Percentiles rank a stretch among this genome's conserved stretches.
Evolutionary conservation across 1,140 invertebrate genomes (phyloP).

Genomic region (Monomorium pharaonis): DNA sequence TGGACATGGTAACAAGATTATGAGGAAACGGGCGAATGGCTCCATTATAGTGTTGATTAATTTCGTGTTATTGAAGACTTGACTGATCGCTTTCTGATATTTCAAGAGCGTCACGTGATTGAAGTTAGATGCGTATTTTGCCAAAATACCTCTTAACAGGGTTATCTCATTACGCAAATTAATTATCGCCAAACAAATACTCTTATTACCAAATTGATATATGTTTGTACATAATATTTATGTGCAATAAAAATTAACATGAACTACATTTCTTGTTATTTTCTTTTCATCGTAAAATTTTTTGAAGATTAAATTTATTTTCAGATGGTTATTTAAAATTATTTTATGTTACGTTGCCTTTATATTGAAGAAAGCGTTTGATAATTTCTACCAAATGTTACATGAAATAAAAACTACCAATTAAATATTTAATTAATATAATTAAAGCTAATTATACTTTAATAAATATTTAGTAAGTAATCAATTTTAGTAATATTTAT

Average conservation of each 20-base stretch:
- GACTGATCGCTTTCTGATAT: conserved; percentile 31
- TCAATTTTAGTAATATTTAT: no score
- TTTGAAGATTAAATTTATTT: background rate
- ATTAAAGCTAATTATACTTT: no score
- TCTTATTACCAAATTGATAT: background rate
- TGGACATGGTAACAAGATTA: conserved; percentile 1
- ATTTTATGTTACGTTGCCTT: background rate
- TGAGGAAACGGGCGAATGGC: background rate
- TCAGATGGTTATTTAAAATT: background rate
- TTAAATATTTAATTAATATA: no score
- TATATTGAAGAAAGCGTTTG: no score
- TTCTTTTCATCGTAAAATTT: background rate
- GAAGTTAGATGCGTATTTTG: conserved; percentile 2
- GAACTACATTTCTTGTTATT: background rate
- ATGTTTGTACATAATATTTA: conserved; percentile 1
- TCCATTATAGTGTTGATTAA: conserved; percentile 46
- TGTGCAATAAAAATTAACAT: background rate
- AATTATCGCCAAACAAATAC: background rate
- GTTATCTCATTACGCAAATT: conserved; percentile 36
- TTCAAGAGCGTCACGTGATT: conserved; percentile 8
- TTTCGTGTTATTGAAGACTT: conserved; percentile 31
- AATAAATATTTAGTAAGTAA: no score
- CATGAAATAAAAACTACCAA: no score
- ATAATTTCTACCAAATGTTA: no score
- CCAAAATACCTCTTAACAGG: background rate